A percentile compares a stretch with the other conserved stretches of the same genome.
phyloP scores from a whole-genome alignment of 2,888 invertebrate genomes.

The Allolobophora icterica region DNA sequence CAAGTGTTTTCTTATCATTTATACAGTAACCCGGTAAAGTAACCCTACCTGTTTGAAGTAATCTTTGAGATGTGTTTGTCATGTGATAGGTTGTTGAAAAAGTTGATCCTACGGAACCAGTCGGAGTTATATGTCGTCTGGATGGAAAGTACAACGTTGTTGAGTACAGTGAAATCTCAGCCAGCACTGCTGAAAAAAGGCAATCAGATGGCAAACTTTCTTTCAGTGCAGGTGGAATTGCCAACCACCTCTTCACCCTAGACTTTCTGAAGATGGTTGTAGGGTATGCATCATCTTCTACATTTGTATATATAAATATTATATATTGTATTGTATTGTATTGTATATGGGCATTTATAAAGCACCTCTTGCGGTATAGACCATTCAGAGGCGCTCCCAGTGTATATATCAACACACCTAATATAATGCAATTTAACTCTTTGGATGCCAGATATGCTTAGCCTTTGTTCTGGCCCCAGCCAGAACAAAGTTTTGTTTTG shows the following conservation, averaged over 20 bases:
- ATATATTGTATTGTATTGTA: too few relatives aligned
- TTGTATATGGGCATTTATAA: too few relatives aligned
- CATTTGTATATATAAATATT: neutral
- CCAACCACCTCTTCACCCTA: conserved; percentile 93
- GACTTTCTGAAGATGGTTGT: conserved; percentile 82
- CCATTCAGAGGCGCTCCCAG: too few relatives aligned
- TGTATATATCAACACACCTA: too few relatives aligned
- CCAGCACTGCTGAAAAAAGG: conserved; percentile 80
- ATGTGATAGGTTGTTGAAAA: conserved; percentile 78
- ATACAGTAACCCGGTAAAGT: too few relatives aligned
- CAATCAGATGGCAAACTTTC: conserved; percentile 80
- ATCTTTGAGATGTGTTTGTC: neutral
- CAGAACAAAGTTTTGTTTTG: too few relatives aligned
- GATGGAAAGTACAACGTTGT: conserved; percentile 78
- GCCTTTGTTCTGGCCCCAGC: too few relatives aligned
- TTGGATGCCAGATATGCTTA: too few relatives aligned
- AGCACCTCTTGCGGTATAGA: too few relatives aligned
- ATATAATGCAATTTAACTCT: neutral
- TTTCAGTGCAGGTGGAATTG: conserved; percentile 95
- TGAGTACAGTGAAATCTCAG: conserved; percentile 94
- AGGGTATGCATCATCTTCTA: conserved; percentile 62
- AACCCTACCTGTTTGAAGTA: neutral
- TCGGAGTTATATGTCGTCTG: conserved; percentile 88
- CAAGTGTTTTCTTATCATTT: too few relatives aligned
- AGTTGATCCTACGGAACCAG: conserved; percentile 85